Conservation (phyloP, 2,797 vertebrate genomes). For the Neomorphus geoffroyi region DNA sequence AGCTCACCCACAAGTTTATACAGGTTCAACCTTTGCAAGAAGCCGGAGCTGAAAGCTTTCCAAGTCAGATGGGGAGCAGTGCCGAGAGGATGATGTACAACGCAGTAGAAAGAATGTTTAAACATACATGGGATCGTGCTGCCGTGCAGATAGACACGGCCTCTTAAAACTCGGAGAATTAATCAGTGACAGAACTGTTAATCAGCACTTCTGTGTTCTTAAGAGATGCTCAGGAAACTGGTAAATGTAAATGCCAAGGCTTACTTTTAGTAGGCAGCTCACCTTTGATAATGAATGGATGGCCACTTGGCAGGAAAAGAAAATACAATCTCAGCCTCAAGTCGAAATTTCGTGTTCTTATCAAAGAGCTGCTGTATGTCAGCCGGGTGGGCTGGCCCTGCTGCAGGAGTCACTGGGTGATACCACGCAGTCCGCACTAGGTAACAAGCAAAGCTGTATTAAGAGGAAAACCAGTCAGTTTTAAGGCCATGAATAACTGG, state of each 20-base stretch:
- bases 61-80: not conserved
- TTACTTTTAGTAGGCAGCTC: not conserved
- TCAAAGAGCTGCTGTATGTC: not conserved
- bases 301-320: not conserved
- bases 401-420: not conserved
- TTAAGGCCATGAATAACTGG: not conserved
- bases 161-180: constrained; percentile 17
- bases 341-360: not conserved
- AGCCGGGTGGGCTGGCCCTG: not conserved
- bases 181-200: not conserved
- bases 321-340: not conserved
- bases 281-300: not conserved
- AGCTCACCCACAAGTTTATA: constrained; percentile 57
- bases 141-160: not conserved
- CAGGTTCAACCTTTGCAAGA: constrained; percentile 17
- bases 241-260: not conserved
- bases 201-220: not conserved
- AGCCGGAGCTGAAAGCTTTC: not conserved
- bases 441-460: not conserved
- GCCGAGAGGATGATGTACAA: not conserved
- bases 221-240: not conserved
- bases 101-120: constrained; percentile 4
- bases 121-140: not conserved
- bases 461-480: not conserved
- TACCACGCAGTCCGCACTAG: not conserved